Evolutionary conservation across 2,797 vertebrate genomes (phyloP).

Genomic region (Lepus oiostolus): DNA sequence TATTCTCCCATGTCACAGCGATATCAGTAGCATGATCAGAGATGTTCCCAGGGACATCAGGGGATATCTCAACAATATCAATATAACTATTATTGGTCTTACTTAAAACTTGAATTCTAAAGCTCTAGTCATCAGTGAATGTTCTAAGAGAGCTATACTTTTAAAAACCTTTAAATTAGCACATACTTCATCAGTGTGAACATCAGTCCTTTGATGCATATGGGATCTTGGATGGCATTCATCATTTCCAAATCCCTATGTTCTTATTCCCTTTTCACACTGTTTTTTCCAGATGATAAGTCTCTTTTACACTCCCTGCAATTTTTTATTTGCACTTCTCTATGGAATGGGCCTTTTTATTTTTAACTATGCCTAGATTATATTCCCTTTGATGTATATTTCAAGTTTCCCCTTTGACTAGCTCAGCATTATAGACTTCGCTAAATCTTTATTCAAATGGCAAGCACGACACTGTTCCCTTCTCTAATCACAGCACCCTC

Average conservation of each 20-base stretch:
- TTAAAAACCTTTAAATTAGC: conserved; percentile 25
- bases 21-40: neutral
- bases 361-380: conserved; percentile 80
- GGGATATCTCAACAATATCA: neutral
- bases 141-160: conserved; percentile 1
- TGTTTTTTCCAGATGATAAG: conserved; percentile 55
- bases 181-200: conserved; percentile 31
- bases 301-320: conserved; percentile 49
- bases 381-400: conserved; percentile 83
- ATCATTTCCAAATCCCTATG: conserved; percentile 12
- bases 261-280: conserved; percentile 1
- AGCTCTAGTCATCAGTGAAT: neutral
- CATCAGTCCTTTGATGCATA: neutral
- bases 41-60: neutral
- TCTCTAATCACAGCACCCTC: conserved; percentile 67
- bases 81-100: neutral
- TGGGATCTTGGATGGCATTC: conserved; percentile 26
- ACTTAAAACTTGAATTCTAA: conserved; percentile 51
- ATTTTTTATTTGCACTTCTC: conserved; percentile 71
- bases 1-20: neutral
- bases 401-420: conserved; percentile 75
- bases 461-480: conserved; percentile 60
- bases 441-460: conserved; percentile 74
- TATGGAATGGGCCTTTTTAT: conserved; percentile 72
- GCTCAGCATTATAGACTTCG: conserved; percentile 66